phyloP scores from a whole-genome alignment of 2,797 vertebrate species.

The Mionectes olivaceus region DNA sequence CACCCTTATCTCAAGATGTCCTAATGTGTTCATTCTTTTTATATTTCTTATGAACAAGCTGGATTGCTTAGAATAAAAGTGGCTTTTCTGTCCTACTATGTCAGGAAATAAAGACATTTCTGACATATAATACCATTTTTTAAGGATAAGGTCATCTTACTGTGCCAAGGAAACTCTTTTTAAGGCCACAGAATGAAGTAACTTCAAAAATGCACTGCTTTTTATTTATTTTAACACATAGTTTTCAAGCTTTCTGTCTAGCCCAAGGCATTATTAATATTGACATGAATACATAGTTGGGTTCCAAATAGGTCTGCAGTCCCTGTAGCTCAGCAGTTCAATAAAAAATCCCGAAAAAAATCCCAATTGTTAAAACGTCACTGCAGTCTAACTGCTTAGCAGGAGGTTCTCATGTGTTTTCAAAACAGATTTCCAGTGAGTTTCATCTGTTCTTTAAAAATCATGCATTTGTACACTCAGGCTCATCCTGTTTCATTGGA shows the following conservation, averaged over 20 bases:
- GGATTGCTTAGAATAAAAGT: background rate
- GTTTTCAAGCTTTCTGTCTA: slow-evolving; percentile 26
- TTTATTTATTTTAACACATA: slow-evolving; percentile 35
- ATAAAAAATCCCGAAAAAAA: background rate
- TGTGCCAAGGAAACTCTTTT: slow-evolving; percentile 3
- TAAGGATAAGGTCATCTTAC: background rate
- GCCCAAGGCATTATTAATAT: slow-evolving; percentile 5
- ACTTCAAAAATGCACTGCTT: background rate
- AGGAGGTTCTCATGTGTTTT: slow-evolving; percentile 13
- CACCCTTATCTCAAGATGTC: background rate
- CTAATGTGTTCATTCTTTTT: background rate
- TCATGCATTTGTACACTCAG: background rate
- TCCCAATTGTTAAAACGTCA: background rate
- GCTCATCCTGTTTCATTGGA: background rate
- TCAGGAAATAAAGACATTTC: slow-evolving; percentile 25
- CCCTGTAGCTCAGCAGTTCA: background rate
- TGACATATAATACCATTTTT: background rate
- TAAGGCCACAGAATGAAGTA: slow-evolving; percentile 1
- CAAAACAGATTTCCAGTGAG: background rate
- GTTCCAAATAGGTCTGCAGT: slow-evolving; percentile 3
- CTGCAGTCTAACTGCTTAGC: background rate
- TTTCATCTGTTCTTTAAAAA: slow-evolving; percentile 7
- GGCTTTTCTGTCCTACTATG: background rate
- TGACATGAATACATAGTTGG: background rate
- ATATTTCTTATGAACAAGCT: background rate